Evolutionary conservation across 1,140 invertebrate genomes (phyloP), one percentile per base, ranked within the genome.

Genomic region (Drosophila nebulosa): DNA sequence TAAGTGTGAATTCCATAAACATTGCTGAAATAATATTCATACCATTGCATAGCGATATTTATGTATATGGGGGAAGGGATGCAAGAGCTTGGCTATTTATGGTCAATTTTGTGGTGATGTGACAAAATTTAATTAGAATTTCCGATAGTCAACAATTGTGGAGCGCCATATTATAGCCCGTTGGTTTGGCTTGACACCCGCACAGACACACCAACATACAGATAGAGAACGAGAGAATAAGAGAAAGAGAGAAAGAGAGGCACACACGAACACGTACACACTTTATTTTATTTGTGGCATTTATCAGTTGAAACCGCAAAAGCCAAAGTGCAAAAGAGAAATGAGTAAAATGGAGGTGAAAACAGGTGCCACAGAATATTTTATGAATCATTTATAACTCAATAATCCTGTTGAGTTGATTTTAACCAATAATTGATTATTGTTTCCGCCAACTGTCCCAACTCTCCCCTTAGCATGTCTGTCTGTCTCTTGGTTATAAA

Each of bases 321-420:
- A 75, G 71, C 79, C 66, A 69, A 67, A 63, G 52, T 65, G 55
- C 36, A 74, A 24, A 32, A n/a, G 30, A 21, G 71, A 57, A 46
- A 46, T 10, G 39, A 32, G 39, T 46, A 69, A 67, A 63, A 53
- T 65, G 59, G 36, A 74, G 42, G 22, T n/a, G 30, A 21, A 67
- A 57, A 70, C 81, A 86, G 81, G 81, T 88, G 74, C 74, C 83
- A 63, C 83, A 86, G 74, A 71, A 78, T 75, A 86, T 86, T 86
- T 86, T 86, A 86, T 86, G 83, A 81, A 88, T 86, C 81, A 86
- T 86, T 88, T 86, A 86, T 86, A 86, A 81, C 81, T 75, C 81
- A 81, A 86, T 86, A 86, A 86, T 86, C 83, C 83, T 57, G 81
- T 81, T 88, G 81, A 86, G 81, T 86, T 86, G 81, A 86, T 86